These are phyloP conservation scores for Zosterops hypoxanthus DNA, from an alignment of 2,113 vertebrate species.

Conservation along the genomic window DNA sequence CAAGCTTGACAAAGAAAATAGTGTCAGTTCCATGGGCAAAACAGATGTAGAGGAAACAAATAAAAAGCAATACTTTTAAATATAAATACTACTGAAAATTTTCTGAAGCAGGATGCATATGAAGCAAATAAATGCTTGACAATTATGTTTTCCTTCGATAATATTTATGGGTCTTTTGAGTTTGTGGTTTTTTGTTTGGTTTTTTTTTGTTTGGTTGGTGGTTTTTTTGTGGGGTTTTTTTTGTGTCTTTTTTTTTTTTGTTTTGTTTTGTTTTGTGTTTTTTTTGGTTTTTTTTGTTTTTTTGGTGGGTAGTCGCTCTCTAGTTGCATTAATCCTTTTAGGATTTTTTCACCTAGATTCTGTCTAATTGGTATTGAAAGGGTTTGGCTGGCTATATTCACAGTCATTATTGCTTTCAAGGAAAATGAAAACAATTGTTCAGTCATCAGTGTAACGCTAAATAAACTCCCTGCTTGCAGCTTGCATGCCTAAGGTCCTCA, in stretches of 20 bases:
- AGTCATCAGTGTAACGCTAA: neutral
- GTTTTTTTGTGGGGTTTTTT: no score
- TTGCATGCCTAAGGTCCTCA: neutral
- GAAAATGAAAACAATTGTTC: slow-evolving; percentile 1
- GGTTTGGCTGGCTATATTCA: neutral
- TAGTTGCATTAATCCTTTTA: neutral
- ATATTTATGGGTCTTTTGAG: neutral
- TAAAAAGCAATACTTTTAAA: neutral
- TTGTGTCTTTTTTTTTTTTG: no score
- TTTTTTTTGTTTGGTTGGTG: no score
- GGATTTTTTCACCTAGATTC: slow-evolving; percentile 3
- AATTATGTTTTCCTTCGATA: neutral
- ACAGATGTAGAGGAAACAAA: neutral
- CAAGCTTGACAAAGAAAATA: neutral
- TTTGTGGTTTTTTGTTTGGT: neutral
- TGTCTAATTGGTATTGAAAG: neutral
- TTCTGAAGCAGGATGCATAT: neutral
- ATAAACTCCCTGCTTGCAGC: neutral
- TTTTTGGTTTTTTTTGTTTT: no score
- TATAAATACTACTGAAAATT: neutral
- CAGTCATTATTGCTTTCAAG: neutral
- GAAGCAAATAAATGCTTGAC: neutral
- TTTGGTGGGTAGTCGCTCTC: neutral
- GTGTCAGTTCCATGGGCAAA: neutral
- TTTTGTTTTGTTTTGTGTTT: no score